A percentile compares a stretch with the other conserved stretches of the same genome.
phyloP scores from a whole-genome alignment of 2,888 invertebrate species.

The Poecilus cupreus region DNA sequence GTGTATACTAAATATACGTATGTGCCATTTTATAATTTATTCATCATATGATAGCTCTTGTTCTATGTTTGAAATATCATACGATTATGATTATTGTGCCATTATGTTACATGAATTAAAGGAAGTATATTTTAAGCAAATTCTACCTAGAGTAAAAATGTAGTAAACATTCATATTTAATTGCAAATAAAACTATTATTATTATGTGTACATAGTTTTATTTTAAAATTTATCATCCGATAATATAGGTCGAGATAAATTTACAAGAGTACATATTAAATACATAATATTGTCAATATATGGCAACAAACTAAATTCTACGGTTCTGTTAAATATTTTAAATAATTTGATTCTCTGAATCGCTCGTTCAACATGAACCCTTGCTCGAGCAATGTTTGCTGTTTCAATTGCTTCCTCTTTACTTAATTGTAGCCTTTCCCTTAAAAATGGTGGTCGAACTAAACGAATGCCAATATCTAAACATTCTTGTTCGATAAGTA shows the following conservation, averaged over 20 bases:
- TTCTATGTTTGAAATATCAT: no score
- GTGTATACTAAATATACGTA: no score
- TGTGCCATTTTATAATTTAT: no score
- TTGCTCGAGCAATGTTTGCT: not conserved
- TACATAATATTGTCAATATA: not conserved
- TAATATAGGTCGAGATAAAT: not conserved
- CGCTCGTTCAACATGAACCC: not conserved
- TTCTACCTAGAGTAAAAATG: no score
- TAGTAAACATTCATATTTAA: no score
- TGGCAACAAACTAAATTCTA: not conserved
- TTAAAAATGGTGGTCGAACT: not conserved
- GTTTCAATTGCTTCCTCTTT: not conserved
- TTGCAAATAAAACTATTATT: no score
- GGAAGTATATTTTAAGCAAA: no score
- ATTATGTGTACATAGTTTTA: no score
- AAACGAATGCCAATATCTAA: not conserved
- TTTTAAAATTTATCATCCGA: slow-evolving; percentile 10
- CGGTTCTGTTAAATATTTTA: not conserved
- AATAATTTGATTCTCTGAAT: not conserved
- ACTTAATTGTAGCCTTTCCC: not conserved
- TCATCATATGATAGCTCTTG: no score
- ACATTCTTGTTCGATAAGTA: not conserved
- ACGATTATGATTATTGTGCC: no score
- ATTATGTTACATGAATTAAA: no score
- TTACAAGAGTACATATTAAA: not conserved